Conservation (phyloP, 2,113 vertebrate genomes). For the Scopus umbretta region DNA sequence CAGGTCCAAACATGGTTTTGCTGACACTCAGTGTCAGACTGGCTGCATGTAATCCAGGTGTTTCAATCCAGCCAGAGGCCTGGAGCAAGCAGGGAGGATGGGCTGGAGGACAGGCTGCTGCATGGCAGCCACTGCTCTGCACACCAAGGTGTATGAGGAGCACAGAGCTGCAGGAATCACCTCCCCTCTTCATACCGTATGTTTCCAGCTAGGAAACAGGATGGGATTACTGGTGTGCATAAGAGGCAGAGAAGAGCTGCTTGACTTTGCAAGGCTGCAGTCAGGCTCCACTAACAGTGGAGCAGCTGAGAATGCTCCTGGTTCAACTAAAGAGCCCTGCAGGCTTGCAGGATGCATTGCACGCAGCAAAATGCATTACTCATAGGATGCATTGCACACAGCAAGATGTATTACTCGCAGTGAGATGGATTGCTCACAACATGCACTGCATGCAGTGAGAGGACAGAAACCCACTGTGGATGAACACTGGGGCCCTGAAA, state of each 20-base stretch:
- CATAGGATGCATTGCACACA: not conserved
- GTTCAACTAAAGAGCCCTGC: too few relatives aligned
- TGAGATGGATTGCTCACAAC: not conserved
- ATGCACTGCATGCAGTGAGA: not conserved
- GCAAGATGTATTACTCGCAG: not conserved
- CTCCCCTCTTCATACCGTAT: rapidly evolving
- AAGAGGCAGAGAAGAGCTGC: not conserved
- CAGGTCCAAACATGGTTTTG: not conserved
- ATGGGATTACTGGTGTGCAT: not conserved
- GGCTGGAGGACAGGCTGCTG: not conserved
- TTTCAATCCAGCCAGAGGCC: too few relatives aligned
- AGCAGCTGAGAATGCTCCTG: not conserved
- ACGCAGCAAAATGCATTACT: not conserved
- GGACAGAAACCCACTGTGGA: not conserved
- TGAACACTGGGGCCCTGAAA: not conserved
- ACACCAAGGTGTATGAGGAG: not conserved
- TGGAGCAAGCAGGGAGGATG: not conserved
- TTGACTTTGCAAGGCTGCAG: not conserved
- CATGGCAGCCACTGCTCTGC: not conserved
- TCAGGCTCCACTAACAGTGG: not conserved
- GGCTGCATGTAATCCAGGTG: not conserved
- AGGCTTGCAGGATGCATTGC: too few relatives aligned
- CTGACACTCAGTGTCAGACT: not conserved
- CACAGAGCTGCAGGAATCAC: not conserved
- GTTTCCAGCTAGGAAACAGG: rapidly evolving